Base-by-base conservation (phyloP, 2,888 invertebrate genomes). In the Polymixis lichenea region DNA sequence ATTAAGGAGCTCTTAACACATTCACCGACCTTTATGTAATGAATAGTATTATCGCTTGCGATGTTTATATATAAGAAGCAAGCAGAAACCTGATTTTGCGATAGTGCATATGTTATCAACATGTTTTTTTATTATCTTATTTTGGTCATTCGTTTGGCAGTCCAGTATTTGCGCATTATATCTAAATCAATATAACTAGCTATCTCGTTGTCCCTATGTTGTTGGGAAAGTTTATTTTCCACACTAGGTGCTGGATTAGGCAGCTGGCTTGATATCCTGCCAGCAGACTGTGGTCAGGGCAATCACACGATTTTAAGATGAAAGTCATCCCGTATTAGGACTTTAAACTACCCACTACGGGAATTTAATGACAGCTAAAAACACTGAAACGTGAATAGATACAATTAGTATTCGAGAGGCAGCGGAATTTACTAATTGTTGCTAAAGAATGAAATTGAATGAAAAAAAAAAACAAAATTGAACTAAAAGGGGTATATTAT, bases 1-100 rank as follows among this genome's bases (percentile, higher is more conserved):
- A 75, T 67, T 0, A 46, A 22, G 43, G 17, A 68, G 51, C 28
- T 65, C 55, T 55, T 46, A 22, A 67, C 73, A 38, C 58, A 62
- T 28, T 15, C n/a, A 17, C 38, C 9, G 2, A 28, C n/a, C 32
- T n/a, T n/a, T 49, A 11, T 19, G 82, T 51, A 68, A 81, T 85
- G 69, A 56, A 56, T 51, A 61, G 25, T 2, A 69, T 25, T 28
- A 61, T 60, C 53, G 60, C 32, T 60, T 25, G 25, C 38, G n/a
- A 62, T 69, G 51, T 73, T 80, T 80, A 46, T 73, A 79, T 80
- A 68, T 46, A 65, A 43, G 46, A 28, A 19, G n/a, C 28, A 53
- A 25, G n/a, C 22, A n/a, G 15, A 62, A 28, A 53, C 51, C 11
- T 5, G 46, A 43, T 71, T 19, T 25, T 32, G 25, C 22, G 46